Evolutionary conservation across 2,888 invertebrate species (phyloP).

Genomic region (Drosophila lutescens): DNA sequence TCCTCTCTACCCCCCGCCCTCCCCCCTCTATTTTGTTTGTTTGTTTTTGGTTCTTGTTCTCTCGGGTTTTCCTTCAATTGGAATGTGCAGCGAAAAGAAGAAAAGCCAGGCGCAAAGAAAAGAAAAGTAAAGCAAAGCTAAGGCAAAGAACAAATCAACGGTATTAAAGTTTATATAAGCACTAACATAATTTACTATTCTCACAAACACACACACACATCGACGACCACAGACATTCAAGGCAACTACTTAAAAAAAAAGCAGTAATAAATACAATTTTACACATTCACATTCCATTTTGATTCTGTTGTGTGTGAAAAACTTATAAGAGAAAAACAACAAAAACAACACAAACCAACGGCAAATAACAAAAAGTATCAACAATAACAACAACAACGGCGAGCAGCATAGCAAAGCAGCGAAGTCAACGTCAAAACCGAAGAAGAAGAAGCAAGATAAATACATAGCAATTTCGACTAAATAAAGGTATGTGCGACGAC

Average conservation of each 20-base stretch:
- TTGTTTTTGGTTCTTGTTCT: constrained; percentile 37
- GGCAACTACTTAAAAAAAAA: constrained; percentile 24
- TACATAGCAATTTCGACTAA: constrained; percentile 75
- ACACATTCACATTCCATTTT: constrained; percentile 65
- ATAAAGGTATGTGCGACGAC: constrained; percentile 64
- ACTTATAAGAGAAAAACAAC: constrained; percentile 49
- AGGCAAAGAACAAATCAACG: constrained; percentile 31
- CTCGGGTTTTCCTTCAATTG: constrained; percentile 34
- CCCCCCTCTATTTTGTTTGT: constrained; percentile 26
- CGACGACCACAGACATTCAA: constrained; percentile 20
- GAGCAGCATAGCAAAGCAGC: constrained; percentile 33
- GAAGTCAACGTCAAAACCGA: constrained; percentile 15
- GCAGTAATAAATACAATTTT: constrained; percentile 50
- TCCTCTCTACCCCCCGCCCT: neutral
- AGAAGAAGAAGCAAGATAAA: constrained; percentile 72
- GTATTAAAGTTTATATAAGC: constrained; percentile 35
- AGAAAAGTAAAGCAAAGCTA: constrained; percentile 14
- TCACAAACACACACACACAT: constrained; percentile 19
- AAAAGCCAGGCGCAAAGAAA: constrained; percentile 23
- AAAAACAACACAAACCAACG: constrained; percentile 36
- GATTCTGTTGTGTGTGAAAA: constrained; percentile 70
- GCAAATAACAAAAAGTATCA: constrained; percentile 46
- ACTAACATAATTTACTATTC: constrained; percentile 34
- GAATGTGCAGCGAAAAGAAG: constrained; percentile 31
- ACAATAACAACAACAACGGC: constrained; percentile 6